Conservation (phyloP, 2,888 invertebrate species). For the Netelia melanura region DNA sequence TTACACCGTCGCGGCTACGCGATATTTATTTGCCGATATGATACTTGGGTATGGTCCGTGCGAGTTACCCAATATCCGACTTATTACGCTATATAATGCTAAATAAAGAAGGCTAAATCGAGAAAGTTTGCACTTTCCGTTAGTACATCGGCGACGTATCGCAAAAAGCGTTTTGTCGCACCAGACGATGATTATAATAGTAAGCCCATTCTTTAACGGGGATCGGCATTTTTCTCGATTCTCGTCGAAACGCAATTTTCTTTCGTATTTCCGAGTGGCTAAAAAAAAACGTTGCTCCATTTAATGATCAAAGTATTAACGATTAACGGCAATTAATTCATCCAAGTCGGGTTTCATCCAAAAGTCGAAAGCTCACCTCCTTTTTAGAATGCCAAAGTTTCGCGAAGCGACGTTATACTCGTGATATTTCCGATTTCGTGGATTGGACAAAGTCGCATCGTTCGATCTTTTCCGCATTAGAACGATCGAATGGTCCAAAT, state of each 20-base stretch:
- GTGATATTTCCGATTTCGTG: not conserved
- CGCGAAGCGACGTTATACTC: not conserved
- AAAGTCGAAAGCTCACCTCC: not conserved
- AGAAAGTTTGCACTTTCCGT: not conserved
- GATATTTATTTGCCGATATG: not conserved
- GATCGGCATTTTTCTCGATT: slow-evolving; percentile 20
- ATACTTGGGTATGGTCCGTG: not conserved
- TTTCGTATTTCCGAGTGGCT: not conserved
- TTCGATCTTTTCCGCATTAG: not conserved
- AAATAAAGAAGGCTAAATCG: not conserved
- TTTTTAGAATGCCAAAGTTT: not conserved
- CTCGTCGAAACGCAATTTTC: not conserved
- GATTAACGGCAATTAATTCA: not conserved
- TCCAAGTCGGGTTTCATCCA: not conserved
- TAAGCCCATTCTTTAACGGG: slow-evolving; percentile 39
- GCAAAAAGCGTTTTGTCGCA: slow-evolving; percentile 45
- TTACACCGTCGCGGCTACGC: not conserved
- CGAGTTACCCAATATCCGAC: not conserved
- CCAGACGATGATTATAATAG: slow-evolving; percentile 33
- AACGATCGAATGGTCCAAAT: slow-evolving; percentile 1
- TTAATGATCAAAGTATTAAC: not conserved
- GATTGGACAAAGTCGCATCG: not conserved
- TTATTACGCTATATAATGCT: not conserved
- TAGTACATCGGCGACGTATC: slow-evolving; percentile 6
- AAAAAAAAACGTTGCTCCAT: slow-evolving; percentile 23